Conservation (phyloP, 2,113 vertebrate genomes). For the Conger conger region DNA sequence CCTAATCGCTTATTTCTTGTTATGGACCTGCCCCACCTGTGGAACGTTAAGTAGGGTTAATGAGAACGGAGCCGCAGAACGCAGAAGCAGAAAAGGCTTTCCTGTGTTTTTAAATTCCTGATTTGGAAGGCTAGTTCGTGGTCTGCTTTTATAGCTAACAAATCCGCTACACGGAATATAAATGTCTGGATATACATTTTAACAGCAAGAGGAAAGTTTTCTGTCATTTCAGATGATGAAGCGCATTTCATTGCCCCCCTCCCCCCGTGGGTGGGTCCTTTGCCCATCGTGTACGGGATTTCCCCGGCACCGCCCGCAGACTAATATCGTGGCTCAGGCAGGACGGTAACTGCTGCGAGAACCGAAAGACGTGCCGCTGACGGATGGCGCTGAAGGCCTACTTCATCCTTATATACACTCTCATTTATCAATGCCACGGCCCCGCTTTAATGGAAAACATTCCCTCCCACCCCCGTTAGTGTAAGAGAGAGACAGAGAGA, state of each 20-base stretch:
- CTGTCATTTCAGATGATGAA: not conserved
- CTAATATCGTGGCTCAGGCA: not conserved
- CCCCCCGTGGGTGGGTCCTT: not conserved
- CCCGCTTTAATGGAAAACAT: conserved; percentile 21
- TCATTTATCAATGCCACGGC: conserved; percentile 29
- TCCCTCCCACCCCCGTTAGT: not conserved
- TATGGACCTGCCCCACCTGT: not conserved
- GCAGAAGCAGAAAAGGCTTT: not conserved
- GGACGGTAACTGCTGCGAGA: not conserved
- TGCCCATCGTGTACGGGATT: too few relatives aligned
- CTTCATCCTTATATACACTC: conserved; percentile 12
- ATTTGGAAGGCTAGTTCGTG: not conserved
- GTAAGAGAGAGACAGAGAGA: conserved; percentile 6
- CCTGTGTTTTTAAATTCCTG: not conserved
- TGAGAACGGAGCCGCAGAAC: not conserved
- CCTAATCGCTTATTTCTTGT: not conserved
- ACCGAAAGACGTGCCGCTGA: not conserved
- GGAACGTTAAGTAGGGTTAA: not conserved
- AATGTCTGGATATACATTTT: not conserved
- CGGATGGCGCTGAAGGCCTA: conserved; percentile 2
- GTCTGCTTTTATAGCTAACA: not conserved
- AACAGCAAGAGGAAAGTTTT: not conserved
- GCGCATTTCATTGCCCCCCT: not conserved
- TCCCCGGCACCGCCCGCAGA: not conserved
- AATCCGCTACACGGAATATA: not conserved